phyloP scores from a whole-genome alignment of 2,888 invertebrate species.

The Druceiella hillmani region DNA sequence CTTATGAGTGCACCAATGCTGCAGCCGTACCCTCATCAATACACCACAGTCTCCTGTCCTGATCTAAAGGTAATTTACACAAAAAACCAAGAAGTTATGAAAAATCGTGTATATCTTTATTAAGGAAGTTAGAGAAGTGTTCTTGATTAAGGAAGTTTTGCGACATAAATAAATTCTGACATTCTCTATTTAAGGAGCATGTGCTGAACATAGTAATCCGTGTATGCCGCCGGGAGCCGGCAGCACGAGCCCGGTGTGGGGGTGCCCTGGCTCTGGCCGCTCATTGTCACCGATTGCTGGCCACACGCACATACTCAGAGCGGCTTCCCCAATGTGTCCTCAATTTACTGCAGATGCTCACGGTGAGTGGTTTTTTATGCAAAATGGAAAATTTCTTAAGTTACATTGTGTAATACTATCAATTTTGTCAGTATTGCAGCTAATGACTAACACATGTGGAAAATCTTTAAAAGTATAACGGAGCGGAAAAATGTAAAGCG shows the following conservation, averaged over 20 bases:
- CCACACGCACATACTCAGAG: slow-evolving; percentile 29
- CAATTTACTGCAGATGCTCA: slow-evolving; percentile 47
- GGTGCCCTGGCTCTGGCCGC: slow-evolving; percentile 80
- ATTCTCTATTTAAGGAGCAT: too few species aligned
- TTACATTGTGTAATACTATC: too few species aligned
- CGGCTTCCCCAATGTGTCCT: slow-evolving; percentile 42
- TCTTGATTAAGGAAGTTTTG: too few species aligned
- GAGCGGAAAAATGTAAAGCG: background rate
- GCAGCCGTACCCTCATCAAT: slow-evolving; percentile 60
- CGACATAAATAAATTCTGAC: too few species aligned
- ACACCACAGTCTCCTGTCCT: slow-evolving; percentile 57
- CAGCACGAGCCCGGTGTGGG: slow-evolving; percentile 81
- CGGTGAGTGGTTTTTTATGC: slow-evolving; percentile 32
- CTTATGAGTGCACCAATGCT: slow-evolving; percentile 62
- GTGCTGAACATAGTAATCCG: slow-evolving; percentile 81
- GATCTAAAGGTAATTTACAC: slow-evolving; percentile 77
- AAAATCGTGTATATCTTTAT: background rate
- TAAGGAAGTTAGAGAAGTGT: too few species aligned
- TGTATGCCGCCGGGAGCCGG: slow-evolving; percentile 84
- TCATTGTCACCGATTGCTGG: slow-evolving; percentile 39
- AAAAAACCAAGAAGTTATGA: slow-evolving; percentile 1
- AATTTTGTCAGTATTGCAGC: too few species aligned
- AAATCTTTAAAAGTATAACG: too few species aligned
- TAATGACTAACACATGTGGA: too few species aligned
- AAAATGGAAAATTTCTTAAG: too few species aligned